Conservation (phyloP, 2,113 vertebrate species). For the Nycticebus coucang region DNA sequence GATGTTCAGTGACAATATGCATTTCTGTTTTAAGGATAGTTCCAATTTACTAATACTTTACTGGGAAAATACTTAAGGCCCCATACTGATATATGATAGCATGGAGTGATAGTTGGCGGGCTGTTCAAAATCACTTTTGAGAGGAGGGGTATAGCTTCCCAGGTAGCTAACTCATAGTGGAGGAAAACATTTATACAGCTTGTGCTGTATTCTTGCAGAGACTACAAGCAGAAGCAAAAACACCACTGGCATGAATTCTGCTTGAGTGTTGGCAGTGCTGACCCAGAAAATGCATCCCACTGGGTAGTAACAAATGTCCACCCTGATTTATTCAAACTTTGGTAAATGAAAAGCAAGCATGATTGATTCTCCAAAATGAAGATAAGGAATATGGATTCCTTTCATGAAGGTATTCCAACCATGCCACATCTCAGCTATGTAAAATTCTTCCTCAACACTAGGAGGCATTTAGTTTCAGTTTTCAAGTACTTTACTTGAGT, state of each 20-base stretch:
- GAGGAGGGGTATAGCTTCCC: neutral
- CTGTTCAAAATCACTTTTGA: conserved; percentile 6
- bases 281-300: neutral
- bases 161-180: neutral
- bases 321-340: neutral
- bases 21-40: neutral
- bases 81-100: neutral
- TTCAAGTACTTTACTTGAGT: conserved; percentile 47
- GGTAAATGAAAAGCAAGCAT: conserved; percentile 38
- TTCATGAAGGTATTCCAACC: neutral
- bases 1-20: neutral
- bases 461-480: conserved; percentile 52
- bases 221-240: neutral
- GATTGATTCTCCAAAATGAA: neutral
- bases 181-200: neutral
- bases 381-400: neutral
- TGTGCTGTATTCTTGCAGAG: neutral
- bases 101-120: neutral
- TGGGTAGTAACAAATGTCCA: neutral
- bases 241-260: neutral
- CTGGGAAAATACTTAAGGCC: neutral
- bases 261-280: neutral
- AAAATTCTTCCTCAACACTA: conserved; percentile 19
- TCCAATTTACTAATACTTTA: neutral
- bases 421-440: neutral